Conservation (phyloP, 2,888 invertebrate genomes). For the Yponomeuta sedellus region DNA sequence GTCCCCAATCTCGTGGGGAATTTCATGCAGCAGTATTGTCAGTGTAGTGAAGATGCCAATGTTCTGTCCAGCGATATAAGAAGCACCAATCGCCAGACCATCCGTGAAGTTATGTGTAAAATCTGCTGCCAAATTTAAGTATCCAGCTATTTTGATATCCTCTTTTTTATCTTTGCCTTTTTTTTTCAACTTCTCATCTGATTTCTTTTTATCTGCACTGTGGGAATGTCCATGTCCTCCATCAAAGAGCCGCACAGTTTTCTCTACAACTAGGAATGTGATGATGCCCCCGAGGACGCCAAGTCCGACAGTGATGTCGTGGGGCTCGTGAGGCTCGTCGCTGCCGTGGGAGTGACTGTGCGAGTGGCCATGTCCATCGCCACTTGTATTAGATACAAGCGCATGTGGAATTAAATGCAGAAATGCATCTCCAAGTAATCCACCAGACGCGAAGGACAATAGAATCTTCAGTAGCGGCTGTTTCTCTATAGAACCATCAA, state of each 20-base stretch:
- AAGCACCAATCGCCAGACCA: constrained; percentile 98
- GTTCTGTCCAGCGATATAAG: constrained; percentile 93
- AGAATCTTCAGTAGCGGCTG: constrained; percentile 92
- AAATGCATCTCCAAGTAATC: constrained; percentile 98
- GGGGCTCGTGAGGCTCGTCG: constrained; percentile 66
- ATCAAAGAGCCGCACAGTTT: constrained; percentile 91
- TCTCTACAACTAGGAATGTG: constrained; percentile 95
- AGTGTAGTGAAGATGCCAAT: constrained; percentile 94
- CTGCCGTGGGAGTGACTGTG: constrained; percentile 73
- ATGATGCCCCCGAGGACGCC: constrained; percentile 97
- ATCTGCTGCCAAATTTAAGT: constrained; percentile 97
- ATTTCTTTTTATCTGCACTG: constrained; percentile 58
- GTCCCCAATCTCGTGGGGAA: constrained; percentile 99
- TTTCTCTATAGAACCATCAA: constrained; percentile 90
- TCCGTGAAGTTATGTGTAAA: constrained; percentile 99
- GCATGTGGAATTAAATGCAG: constrained; percentile 99
- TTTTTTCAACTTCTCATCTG: constrained; percentile 57
- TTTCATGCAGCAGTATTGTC: constrained; percentile 97
- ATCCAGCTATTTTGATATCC: constrained; percentile 80
- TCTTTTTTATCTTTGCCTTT: constrained; percentile 56
- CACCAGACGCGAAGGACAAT: constrained; percentile 95
- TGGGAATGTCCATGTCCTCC: constrained; percentile 88
- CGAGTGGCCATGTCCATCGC: constrained; percentile 67
- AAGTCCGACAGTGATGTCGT: constrained; percentile 93
- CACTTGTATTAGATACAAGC: constrained; percentile 52